Evolutionary conservation across 37 sponge, comb jelly and placozoan species (phyloP), one percentile per base, ranked within the genome.

Genomic region (Aplysina aerophoba): DNA sequence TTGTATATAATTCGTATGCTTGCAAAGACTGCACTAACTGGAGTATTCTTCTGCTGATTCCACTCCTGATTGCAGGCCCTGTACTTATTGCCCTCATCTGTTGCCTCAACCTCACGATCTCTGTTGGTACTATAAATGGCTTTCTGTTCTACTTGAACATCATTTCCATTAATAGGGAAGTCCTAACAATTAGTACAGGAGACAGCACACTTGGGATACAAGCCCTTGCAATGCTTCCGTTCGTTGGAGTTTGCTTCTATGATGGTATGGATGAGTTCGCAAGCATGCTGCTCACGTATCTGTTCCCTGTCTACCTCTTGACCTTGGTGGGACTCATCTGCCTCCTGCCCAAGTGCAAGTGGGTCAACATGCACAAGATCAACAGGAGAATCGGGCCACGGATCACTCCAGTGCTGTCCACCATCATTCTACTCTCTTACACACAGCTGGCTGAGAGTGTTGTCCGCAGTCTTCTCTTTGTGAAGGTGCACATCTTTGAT

Each of bases 291-390:
- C 58, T 88, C 5, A 39, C 83, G 16, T 88, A 58, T 33, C 15
- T 83, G 30, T 79, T 83, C 63, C 89, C 89, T 33, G 24, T 88
- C 33, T 88, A 88, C 31, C 6, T 88, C 17, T 66, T 79, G n/a
- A 19, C 53, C 19, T 33, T 87, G 37, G 44, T 87, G 22, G 81
- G 72, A 11, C 13, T 67, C 0, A 54, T 65, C 56, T 78, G 62
- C 19, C 27, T 80, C n/a, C 65, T 56, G 13, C 78, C 78, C 16
- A 75, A 41, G 78, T 53, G 44, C n/a, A 75, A 44, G 37, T 67
- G 80, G 22, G 28, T 28, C 59, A 36, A 81, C 15, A 78, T 80
- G 28, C 64, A 64, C 81, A 68, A 67, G 53, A 34, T 81, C 22
- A 20, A 31, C 27, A 81, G 31, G 28, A 14, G 27, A 19, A 13